Percentiles rank a stretch among this genome's conserved stretches.
Conservation (phyloP, 2,113 vertebrate species). For the Proterorhinus semilunaris region DNA sequence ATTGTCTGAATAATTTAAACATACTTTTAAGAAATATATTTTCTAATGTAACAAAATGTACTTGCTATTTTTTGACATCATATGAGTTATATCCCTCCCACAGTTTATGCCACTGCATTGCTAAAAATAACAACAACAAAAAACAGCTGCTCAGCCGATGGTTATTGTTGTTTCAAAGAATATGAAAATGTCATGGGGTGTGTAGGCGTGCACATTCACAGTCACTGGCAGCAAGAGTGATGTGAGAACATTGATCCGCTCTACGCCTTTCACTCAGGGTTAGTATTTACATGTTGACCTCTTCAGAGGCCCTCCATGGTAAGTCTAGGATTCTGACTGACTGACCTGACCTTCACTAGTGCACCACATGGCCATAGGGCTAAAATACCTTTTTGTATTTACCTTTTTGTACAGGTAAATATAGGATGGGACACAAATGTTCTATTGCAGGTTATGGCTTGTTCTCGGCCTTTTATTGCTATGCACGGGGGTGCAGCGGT, state of each 20-base stretch:
- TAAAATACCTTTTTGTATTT: constrained; percentile 5
- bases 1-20: background rate
- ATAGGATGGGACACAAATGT: too few relatives aligned
- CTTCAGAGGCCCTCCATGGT: constrained; percentile 35
- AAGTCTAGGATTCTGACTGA: constrained; percentile 43
- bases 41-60: background rate
- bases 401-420: too few relatives aligned
- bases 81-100: constrained; percentile 5
- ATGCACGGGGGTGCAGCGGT: too few relatives aligned
- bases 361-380: constrained; percentile 19
- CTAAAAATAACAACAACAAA: constrained; percentile 4
- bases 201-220: constrained; percentile 57
- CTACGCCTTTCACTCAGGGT: constrained; percentile 54
- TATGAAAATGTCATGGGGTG: constrained; percentile 39
- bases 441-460: too few relatives aligned
- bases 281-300: constrained; percentile 75
- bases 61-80: background rate
- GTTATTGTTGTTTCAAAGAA: constrained; percentile 56
- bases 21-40: background rate
- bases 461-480: too few relatives aligned
- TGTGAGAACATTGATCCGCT: constrained; percentile 74
- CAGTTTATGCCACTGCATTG: constrained; percentile 31
- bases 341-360: constrained; percentile 69
- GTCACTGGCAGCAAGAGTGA: constrained; percentile 60
- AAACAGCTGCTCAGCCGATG: constrained; percentile 53